These are phyloP conservation scores for Varecia variegata DNA, from an alignment of 2,797 vertebrate species.

Conservation along the genomic window DNA sequence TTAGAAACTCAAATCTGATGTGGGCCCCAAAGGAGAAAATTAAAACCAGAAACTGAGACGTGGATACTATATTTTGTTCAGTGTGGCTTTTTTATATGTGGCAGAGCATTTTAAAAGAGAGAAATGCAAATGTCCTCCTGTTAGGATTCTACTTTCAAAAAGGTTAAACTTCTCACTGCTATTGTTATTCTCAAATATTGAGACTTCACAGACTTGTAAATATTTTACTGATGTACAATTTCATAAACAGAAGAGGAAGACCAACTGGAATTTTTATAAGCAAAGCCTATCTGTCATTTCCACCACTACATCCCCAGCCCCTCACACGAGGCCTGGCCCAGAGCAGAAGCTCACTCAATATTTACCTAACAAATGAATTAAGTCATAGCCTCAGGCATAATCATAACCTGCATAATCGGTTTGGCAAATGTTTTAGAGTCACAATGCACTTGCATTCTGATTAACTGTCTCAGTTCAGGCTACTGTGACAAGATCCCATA, in stretches of 20 bases:
- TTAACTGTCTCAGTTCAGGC: neutral
- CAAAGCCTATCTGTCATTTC: neutral
- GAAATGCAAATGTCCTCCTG: neutral
- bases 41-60: slow-evolving; percentile 18
- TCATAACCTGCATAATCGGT: neutral
- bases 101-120: neutral
- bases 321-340: neutral
- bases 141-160: neutral
- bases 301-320: neutral
- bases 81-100: neutral
- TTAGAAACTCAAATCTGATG: slow-evolving; percentile 17
- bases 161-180: neutral
- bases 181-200: neutral
- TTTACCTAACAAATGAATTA: neutral
- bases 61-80: neutral
- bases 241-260: neutral
- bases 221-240: neutral
- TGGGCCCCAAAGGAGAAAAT: slow-evolving; percentile 37
- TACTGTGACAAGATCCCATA: neutral
- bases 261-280: neutral
- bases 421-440: neutral
- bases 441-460: neutral
- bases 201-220: neutral
- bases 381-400: neutral
- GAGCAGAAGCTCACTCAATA: neutral